Base-by-base conservation (phyloP, 2,888 invertebrate genomes). In the Mesoligia furuncula region DNA sequence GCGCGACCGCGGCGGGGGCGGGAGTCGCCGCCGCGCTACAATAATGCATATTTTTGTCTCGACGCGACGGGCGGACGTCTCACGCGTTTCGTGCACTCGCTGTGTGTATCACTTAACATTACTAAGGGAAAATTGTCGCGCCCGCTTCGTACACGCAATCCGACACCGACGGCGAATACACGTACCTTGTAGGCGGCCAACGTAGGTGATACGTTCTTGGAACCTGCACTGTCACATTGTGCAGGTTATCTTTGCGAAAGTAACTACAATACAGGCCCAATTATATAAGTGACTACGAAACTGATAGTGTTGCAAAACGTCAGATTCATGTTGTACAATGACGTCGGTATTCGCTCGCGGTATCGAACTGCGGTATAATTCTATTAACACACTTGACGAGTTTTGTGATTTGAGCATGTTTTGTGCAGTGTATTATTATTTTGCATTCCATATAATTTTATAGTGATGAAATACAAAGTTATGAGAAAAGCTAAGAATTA, bases 41-140 rank as follows among this genome's bases (percentile, higher is more conserved):
- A 93, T 95, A 95, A 95, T 96, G 96, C 96, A 95, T 96, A 95
- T 96, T 95, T 95, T 95, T 91, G 93, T 94, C 95, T 95, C 94
- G 90, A 89, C 89, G 89, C 91, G 88, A 89, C 90, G 86, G 85
- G 87, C 90, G 89, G 88, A 85, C 88, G 83, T 84, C 86, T 83
- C 87, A 73, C 83, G 61, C 88, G 86, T 79, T 80, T 84, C 85
- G 87, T 87, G 85, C 87, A 86, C 83, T 88, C 82, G 80, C 83
- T 82, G 78, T 88, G 87, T 86, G 83, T 88, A 84, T 90, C 91
- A 90, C 90, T 89, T 92, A 91, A 94, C 96, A 96, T 96, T 96
- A 96, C 96, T 96, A 96, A 96, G 96, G 96, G 95, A 95, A 96
- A 96, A 95, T 94, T 91, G 93, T 93, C 94, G 93, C 94, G 94